phyloP scores from a whole-genome alignment of 2,113 vertebrate genomes.

The Xenus cinereus region DNA sequence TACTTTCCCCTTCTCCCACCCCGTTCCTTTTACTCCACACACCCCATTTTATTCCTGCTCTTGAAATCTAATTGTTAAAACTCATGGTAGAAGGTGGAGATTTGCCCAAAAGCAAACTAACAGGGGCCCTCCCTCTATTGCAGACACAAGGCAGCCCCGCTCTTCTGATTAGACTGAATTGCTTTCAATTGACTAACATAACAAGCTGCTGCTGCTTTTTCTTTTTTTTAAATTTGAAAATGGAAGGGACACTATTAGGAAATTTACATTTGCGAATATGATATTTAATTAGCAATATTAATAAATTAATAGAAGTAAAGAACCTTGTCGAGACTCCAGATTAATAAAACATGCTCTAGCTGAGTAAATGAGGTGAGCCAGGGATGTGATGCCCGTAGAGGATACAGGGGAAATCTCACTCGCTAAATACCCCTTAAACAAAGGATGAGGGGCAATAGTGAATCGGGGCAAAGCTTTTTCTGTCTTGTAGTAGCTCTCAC shows the following conservation, averaged over 20 bases:
- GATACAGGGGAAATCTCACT: conserved; percentile 14
- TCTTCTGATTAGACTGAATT: conserved; percentile 57
- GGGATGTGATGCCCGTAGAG: neutral
- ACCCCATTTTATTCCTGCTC: neutral
- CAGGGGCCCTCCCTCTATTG: neutral
- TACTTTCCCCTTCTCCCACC: neutral
- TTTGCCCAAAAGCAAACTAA: conserved; percentile 34
- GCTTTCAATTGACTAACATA: conserved; percentile 69
- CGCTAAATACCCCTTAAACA: neutral
- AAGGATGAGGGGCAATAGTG: neutral
- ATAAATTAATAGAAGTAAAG: conserved; percentile 82
- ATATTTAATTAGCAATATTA: conserved; percentile 83
- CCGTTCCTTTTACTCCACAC: neutral
- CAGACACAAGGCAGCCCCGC: conserved; percentile 6
- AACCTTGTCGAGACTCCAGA: conserved; percentile 77
- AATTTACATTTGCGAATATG: conserved; percentile 84
- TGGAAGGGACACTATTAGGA: conserved; percentile 81
- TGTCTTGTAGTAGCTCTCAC: neutral
- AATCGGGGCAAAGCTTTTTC: neutral
- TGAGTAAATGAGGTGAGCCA: conserved; percentile 56
- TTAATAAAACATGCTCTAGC: conserved; percentile 78
- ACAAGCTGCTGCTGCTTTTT: conserved; percentile 49
- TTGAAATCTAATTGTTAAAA: neutral
- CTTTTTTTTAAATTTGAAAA: conserved; percentile 65
- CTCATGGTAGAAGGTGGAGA: neutral